Conservation (phyloP, 2,797 vertebrate species). For the Phaenicophaeus curvirostris region DNA sequence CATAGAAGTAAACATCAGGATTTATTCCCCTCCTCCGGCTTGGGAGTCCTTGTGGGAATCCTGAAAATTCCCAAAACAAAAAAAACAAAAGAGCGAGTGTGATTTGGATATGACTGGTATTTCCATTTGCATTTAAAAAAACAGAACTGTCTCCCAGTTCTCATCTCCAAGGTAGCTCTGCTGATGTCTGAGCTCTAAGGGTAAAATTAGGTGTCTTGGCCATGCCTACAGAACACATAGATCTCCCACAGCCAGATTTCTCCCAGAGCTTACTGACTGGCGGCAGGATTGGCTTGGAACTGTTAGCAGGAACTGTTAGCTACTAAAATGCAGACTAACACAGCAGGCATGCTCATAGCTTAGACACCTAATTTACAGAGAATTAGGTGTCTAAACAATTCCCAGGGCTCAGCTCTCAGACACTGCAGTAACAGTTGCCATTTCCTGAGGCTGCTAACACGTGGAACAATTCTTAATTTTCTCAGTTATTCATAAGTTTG, state of each 20-base stretch:
- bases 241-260: background rate
- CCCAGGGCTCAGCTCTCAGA: background rate
- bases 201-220: background rate
- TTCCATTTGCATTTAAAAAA: background rate
- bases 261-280: background rate
- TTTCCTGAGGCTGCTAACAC: background rate
- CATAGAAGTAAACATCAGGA: background rate
- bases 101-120: background rate
- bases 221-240: background rate
- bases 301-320: background rate
- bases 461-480: background rate
- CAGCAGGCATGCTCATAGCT: background rate
- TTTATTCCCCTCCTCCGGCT: background rate
- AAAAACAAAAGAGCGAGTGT: background rate
- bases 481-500: background rate
- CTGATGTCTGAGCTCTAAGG: background rate
- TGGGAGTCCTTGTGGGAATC: background rate
- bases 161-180: background rate
- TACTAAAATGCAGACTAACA: background rate
- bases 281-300: background rate
- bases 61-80: background rate
- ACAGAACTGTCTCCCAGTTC: background rate
- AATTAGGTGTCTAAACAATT: background rate
- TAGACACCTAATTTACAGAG: background rate
- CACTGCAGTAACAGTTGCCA: background rate